These are phyloP conservation scores for Nymphicus hollandicus DNA, from an alignment of 2,113 vertebrate genomes.

Conservation along the genomic window DNA sequence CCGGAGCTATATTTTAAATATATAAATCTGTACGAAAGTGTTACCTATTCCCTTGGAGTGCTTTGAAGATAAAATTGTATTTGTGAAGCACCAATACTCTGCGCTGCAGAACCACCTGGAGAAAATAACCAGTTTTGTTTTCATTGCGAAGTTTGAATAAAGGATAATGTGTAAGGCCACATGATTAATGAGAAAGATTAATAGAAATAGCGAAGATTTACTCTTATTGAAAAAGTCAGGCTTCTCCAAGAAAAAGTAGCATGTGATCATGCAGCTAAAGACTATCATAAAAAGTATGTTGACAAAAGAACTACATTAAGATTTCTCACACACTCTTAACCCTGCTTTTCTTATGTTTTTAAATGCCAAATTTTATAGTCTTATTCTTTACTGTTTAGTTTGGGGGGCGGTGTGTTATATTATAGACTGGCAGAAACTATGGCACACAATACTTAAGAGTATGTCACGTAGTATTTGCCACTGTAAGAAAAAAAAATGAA, in stretches of 20 bases:
- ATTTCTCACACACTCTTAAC: not conserved
- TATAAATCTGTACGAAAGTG: not conserved
- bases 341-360: not conserved
- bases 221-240: not conserved
- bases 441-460: not conserved
- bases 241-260: not conserved
- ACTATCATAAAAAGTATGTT: not conserved
- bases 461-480: not conserved
- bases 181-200: not conserved
- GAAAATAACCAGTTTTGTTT: not conserved
- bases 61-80: not conserved
- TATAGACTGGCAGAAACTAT: not conserved
- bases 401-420: fast-evolving
- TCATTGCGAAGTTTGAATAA: not conserved
- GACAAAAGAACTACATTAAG: not conserved
- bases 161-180: not conserved
- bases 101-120: not conserved
- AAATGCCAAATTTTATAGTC: not conserved
- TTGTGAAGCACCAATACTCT: not conserved
- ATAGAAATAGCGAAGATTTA: not conserved
- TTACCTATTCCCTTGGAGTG: not conserved
- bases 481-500: not conserved
- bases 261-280: not conserved
- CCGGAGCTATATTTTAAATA: not conserved
- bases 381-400: not conserved